phyloP scores from a whole-genome alignment of 2,797 vertebrate genomes.

The Harpagifer antarcticus region DNA sequence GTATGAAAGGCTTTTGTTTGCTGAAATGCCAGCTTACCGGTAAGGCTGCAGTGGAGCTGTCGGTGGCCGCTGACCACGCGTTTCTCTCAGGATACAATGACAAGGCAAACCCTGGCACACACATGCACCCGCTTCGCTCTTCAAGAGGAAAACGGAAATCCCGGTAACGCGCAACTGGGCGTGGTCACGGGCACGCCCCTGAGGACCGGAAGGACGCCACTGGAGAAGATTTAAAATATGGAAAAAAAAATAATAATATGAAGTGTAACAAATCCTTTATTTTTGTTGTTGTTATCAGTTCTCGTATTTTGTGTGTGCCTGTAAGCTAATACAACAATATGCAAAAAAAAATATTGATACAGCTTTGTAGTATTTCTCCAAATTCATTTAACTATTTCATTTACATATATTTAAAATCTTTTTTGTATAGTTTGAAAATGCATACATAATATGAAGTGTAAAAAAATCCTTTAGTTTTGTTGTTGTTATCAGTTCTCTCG shows the following conservation, averaged over 20 bases:
- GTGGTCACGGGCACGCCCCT: conserved; percentile 57
- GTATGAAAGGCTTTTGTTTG: conserved; percentile 3
- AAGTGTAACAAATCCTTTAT: too few relatives aligned
- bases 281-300: too few relatives aligned
- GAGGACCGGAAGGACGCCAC: conserved; percentile 30
- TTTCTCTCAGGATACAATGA: conserved; percentile 70
- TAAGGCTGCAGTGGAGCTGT: conserved; percentile 44
- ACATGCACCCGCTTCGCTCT: conserved; percentile 52
- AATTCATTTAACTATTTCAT: too few relatives aligned
- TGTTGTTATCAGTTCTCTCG: too few relatives aligned
- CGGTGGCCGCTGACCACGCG: conserved; percentile 70
- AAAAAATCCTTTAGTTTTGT: too few relatives aligned
- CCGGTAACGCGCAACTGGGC: conserved; percentile 69
- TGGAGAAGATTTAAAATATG: background rate
- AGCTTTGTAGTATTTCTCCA: too few relatives aligned
- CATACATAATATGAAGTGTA: too few relatives aligned
- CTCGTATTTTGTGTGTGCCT: too few relatives aligned
- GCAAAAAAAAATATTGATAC: too few relatives aligned
- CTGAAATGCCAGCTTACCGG: conserved; percentile 67
- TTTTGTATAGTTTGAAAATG: too few relatives aligned
- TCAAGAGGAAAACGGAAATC: conserved; percentile 63
- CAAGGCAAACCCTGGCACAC: conserved; percentile 50
- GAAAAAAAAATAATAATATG: background rate
- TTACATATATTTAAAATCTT: too few relatives aligned
- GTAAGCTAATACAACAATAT: too few relatives aligned